Percentiles rank a stretch among this genome's conserved stretches.
Evolutionary conservation across 2,113 vertebrate species (phyloP).

Genomic region (Vireo altiloquus): DNA sequence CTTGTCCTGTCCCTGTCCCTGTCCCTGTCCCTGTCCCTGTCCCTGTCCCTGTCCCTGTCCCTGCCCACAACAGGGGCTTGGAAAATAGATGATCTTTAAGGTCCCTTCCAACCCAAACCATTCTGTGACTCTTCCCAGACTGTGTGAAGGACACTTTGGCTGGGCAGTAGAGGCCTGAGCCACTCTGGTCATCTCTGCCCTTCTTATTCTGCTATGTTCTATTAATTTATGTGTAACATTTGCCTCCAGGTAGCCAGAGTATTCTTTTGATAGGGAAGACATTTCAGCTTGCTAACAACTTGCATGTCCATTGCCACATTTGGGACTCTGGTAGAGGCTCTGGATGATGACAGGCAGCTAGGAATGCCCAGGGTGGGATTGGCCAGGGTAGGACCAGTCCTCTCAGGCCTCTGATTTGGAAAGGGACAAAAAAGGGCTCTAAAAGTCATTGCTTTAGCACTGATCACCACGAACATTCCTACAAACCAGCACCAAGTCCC

Average conservation of each 20-base stretch:
- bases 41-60: neutral
- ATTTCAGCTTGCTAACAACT: neutral
- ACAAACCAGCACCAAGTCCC: neutral
- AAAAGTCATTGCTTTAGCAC: neutral
- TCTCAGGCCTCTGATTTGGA: neutral
- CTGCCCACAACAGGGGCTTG: neutral
- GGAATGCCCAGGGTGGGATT: neutral
- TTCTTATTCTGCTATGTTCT: neutral
- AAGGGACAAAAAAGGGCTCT: neutral
- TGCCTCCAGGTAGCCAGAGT: neutral
- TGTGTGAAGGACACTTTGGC: neutral
- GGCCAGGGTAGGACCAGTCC: neutral
- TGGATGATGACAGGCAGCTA: neutral
- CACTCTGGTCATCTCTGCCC: neutral
- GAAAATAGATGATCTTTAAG: neutral
- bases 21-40: neutral
- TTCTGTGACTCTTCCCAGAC: neutral
- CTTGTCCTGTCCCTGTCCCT: neutral
- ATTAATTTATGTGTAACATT: neutral
- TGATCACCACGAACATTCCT: neutral
- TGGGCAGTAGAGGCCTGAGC: neutral
- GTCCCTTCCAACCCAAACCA: neutral
- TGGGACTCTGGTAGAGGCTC: neutral
- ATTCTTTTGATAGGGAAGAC: neutral
- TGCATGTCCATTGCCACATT: neutral